A percentile compares a stretch with the other conserved stretches of the same genome.
Conservation (phyloP, 2,888 invertebrate species). For the Thysanoteuthis rhombus region DNA sequence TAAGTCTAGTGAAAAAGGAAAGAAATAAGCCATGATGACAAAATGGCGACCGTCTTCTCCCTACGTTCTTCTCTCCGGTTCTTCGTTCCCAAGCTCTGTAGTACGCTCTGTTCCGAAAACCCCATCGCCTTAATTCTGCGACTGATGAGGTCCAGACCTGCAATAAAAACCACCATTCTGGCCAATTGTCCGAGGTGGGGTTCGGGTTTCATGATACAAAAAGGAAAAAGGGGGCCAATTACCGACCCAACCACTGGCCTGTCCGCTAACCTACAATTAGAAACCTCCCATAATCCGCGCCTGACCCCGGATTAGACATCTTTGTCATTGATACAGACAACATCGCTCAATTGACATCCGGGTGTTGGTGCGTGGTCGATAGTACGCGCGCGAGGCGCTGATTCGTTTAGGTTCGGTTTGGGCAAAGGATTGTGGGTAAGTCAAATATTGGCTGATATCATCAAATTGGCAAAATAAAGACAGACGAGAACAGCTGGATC, state of each 20-base stretch:
- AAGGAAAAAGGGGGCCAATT: background rate
- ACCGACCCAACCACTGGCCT: background rate
- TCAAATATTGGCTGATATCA: background rate
- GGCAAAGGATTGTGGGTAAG: background rate
- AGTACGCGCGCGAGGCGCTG: background rate
- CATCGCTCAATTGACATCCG: background rate
- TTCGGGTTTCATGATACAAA: background rate
- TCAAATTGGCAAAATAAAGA: background rate
- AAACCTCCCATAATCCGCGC: background rate
- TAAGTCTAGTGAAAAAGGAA: background rate
- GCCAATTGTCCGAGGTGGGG: background rate
- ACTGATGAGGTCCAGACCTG: background rate
- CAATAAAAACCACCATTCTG: constrained; percentile 12
- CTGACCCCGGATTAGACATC: background rate
- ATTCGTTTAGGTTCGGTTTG: background rate
- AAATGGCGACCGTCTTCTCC: background rate
- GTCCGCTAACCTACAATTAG: background rate
- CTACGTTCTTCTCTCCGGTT: no score
- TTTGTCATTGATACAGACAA: constrained; percentile 12
- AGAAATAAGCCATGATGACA: background rate
- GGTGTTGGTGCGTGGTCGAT: background rate
- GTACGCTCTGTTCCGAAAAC: background rate
- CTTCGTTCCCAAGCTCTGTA: background rate
- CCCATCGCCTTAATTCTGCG: background rate
- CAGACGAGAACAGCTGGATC: background rate